phyloP scores from a whole-genome alignment of 1,140 invertebrate genomes.

The roundworm (Caenorhabditis elegans) region DNA sequence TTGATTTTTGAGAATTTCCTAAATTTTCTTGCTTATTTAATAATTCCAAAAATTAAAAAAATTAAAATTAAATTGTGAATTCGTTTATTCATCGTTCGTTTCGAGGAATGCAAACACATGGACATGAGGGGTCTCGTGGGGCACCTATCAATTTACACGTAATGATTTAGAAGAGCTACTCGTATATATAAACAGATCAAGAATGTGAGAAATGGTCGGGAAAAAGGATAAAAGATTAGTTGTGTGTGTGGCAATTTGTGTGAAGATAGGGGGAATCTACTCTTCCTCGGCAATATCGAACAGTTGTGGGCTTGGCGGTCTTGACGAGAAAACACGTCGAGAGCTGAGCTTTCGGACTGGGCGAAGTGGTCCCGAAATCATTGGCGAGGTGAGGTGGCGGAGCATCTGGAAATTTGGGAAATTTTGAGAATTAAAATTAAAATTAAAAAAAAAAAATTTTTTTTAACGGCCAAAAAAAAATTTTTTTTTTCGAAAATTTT shows the following conservation, averaged over 20 bases:
- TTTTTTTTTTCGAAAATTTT: not conserved
- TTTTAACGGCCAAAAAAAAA: no score
- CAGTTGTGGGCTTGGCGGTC: conserved; percentile 14
- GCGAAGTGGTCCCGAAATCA: conserved; percentile 6
- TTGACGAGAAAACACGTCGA: not conserved
- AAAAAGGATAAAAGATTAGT: not conserved
- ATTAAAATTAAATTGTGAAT: no score
- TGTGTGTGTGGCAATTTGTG: no score
- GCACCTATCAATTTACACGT: conserved; percentile 14
- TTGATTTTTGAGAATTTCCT: no score
- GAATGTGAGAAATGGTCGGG: not conserved
- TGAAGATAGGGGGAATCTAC: not conserved
- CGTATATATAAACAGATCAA: conserved; percentile 12
- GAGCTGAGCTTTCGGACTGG: not conserved
- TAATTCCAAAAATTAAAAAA: no score
- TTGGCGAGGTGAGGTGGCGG: conserved; percentile 17
- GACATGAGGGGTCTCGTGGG: not conserved
- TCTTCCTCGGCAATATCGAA: conserved; percentile 22
- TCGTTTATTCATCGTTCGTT: not conserved
- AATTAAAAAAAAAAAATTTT: no score
- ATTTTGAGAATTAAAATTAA: not conserved
- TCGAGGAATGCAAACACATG: not conserved
- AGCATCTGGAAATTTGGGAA: not conserved
- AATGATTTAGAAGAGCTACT: conserved; percentile 2
- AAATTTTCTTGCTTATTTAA: no score